Percentiles rank a stretch among this genome's conserved stretches.
These are phyloP conservation scores for Remorina albescens DNA, from an alignment of 2,797 vertebrate genomes.

Conservation along the genomic window DNA sequence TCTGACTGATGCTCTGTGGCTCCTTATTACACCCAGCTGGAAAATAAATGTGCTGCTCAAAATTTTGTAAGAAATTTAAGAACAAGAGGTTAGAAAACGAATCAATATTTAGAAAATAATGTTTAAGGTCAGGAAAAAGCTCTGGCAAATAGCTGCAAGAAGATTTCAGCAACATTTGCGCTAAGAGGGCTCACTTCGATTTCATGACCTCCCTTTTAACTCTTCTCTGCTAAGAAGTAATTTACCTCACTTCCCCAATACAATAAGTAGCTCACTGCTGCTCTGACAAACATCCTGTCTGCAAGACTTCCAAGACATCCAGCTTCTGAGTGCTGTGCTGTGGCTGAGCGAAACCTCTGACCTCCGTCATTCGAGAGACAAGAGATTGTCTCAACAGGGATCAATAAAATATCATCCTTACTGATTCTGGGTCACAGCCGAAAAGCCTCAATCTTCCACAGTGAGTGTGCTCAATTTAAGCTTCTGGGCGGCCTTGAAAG, in stretches of 20 bases:
- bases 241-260: slow-evolving; percentile 11
- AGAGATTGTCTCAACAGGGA: slow-evolving; percentile 51
- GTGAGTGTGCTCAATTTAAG: slow-evolving; percentile 45
- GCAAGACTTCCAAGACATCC: slow-evolving; percentile 16
- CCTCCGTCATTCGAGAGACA: slow-evolving; percentile 55
- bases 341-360: slow-evolving; percentile 55
- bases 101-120: too few species aligned
- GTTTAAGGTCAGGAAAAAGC: slow-evolving; percentile 8
- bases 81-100: slow-evolving; percentile 26
- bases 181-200: slow-evolving; percentile 27
- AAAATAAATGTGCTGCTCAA: slow-evolving; percentile 58
- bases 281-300: slow-evolving; percentile 33
- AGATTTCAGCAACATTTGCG: slow-evolving; percentile 24
- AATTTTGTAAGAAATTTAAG: slow-evolving; percentile 30
- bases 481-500: slow-evolving; percentile 11
- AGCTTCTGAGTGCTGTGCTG: slow-evolving; percentile 22
- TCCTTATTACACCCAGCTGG: slow-evolving; percentile 38
- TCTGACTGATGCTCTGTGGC: slow-evolving; percentile 13
- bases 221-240: slow-evolving; percentile 21
- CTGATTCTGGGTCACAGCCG: slow-evolving; percentile 41
- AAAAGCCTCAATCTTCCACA: slow-evolving; percentile 53
- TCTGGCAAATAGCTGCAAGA: background rate
- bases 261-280: slow-evolving; percentile 17
- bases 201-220: slow-evolving; percentile 45
- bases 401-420: slow-evolving; percentile 66